Conservation (phyloP, 2,888 invertebrate species). For the Dysmachus trigonus region DNA sequence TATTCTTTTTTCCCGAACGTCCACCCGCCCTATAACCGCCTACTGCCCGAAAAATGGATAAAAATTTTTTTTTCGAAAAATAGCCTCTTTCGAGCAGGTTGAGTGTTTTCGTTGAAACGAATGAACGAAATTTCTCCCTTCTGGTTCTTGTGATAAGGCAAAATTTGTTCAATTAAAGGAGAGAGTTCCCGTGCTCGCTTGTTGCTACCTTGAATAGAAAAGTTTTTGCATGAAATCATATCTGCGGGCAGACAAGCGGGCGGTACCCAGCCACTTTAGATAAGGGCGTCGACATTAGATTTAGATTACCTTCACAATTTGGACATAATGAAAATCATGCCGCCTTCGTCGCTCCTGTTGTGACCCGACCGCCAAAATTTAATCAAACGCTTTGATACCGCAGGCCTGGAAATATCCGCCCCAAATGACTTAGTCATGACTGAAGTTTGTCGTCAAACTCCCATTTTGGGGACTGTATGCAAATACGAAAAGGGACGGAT, state of each 20-base stretch:
- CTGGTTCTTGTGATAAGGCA: background rate
- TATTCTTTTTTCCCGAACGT: background rate
- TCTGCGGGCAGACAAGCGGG: background rate
- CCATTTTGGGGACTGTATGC: conserved; percentile 6
- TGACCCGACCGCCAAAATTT: background rate
- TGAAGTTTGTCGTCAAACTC: conserved; percentile 13
- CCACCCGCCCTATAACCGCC: too few species aligned
- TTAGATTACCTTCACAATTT: conserved; percentile 15
- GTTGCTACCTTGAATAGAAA: background rate
- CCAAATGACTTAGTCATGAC: background rate
- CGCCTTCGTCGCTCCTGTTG: background rate
- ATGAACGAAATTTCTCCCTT: too few species aligned
- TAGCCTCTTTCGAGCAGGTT: background rate
- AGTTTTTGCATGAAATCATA: background rate
- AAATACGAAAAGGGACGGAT: background rate
- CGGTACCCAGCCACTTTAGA: background rate
- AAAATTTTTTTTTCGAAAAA: background rate
- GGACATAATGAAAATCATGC: conserved; percentile 12
- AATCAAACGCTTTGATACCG: background rate
- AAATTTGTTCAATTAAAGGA: background rate
- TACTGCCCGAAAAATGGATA: too few species aligned
- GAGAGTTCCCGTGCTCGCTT: background rate
- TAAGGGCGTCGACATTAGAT: conserved; percentile 17
- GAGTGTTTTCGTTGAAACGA: background rate
- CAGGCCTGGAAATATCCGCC: background rate